Evolutionary conservation across 2,113 vertebrate species (phyloP).

Genomic region (Romanogobio albipinnatus): DNA sequence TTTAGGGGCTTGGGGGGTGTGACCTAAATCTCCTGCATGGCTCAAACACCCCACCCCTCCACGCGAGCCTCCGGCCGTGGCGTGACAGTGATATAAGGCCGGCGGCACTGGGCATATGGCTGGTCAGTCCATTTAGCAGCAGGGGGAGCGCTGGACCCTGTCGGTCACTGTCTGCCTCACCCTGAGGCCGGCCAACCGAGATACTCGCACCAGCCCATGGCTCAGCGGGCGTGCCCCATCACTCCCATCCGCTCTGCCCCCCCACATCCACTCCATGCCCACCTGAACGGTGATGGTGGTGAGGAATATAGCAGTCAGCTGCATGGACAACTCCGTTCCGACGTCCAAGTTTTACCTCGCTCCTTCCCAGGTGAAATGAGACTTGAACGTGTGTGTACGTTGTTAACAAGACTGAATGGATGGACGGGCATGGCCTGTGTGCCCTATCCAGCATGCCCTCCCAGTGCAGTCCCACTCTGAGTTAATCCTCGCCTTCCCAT

Average conservation of each 20-base stretch:
- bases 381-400: constrained; percentile 52
- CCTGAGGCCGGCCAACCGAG: constrained; percentile 55
- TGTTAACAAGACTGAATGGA: constrained; percentile 72
- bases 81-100: constrained; percentile 74
- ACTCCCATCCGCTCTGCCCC: constrained; percentile 24
- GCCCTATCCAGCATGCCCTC: constrained; percentile 64
- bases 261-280: constrained; percentile 25
- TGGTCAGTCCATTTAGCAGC: constrained; percentile 80
- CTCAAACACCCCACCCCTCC: constrained; percentile 42
- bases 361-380: constrained; percentile 49
- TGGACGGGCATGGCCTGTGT: constrained; percentile 66
- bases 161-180: constrained; percentile 75
- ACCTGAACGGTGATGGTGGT: neutral
- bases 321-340: neutral
- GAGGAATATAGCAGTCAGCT: constrained; percentile 14
- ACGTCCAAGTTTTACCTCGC: constrained; percentile 54
- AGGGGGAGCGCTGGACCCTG: constrained; percentile 77
- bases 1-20: constrained; percentile 46
- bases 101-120: constrained; percentile 77
- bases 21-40: constrained; percentile 60
- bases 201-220: constrained; percentile 49
- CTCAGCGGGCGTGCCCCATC: constrained; percentile 37
- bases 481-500: constrained; percentile 52
- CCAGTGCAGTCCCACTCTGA: constrained; percentile 1
- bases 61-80: constrained; percentile 44